Base-by-base conservation (phyloP, 2,113 vertebrate species). In the Panthera leo region DNA sequence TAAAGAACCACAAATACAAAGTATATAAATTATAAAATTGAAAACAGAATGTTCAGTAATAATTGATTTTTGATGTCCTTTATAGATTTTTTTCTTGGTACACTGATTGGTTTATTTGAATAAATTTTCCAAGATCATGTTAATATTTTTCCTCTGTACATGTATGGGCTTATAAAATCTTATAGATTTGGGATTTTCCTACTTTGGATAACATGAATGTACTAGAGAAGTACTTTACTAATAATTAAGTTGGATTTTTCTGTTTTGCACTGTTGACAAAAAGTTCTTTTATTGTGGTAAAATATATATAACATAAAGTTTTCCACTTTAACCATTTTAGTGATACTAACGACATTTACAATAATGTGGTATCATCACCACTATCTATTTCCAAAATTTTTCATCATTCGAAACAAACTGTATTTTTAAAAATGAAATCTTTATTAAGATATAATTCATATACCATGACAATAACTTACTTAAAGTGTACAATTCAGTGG, bases 1-100 rank as follows among this genome's bases (percentile, higher is more conserved):
- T 91, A 92, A 95, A 98, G 93, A 95, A 96, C 91, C 91, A 97
- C 36, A 85, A 7, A 91, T 93, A 67, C 3, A n/a, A 95, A 78
- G 63, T 97, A 87, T 92, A 63, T 90, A 71, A 89, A 83, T 93
- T 84, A 39, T 75, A 88, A 84, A 89, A 87, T 75, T 85, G 39
- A 91, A 95, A 97, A 94, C 21, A 82, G 39, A 96, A 83, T 89
- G 27, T 78, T 92, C 51, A 65, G 12, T 96, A 82, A n/a, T 45
- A n/a, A 86, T 92, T 96, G 75, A 87, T 96, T 97, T 97, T 85
- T 80, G 12, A 82, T 90, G 42, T 48, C 14, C 36, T 91, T 94
- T 63, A 83, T 2, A 79, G 36, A 6, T 88, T 11, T 85, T 93
- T 92, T 68, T 65, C 42, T 45, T 75, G 48, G 68, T 76, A 65